Percentiles rank a stretch among this genome's conserved stretches.
Conservation (phyloP, 2,797 vertebrate genomes). For the Mycteria americana region DNA sequence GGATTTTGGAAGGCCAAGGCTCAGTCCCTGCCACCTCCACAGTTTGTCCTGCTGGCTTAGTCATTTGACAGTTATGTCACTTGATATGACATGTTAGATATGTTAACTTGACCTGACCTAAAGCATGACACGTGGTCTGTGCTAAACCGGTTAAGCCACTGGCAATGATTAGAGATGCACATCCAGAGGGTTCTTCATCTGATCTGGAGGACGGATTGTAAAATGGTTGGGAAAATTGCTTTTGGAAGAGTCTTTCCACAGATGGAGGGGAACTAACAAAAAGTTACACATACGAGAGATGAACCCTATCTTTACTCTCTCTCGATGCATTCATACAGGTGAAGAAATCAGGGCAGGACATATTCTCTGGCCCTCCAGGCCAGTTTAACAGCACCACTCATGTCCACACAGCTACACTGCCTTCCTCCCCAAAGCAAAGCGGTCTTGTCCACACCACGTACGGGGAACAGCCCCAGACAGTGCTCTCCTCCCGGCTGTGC, state of each 20-base stretch:
- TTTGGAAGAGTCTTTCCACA: background rate
- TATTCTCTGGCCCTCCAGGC: background rate
- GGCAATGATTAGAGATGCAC: background rate
- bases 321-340: background rate
- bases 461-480: accelerated
- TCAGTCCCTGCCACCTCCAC: background rate
- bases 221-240: background rate
- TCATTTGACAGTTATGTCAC: background rate
- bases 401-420: accelerated
- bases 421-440: background rate
- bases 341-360: background rate
- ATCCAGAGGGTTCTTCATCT: background rate
- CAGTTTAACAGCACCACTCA: background rate
- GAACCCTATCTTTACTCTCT: background rate
- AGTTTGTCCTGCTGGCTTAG: background rate
- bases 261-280: background rate
- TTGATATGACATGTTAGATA: background rate
- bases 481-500: background rate
- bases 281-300: background rate
- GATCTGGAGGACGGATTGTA: background rate
- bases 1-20: background rate
- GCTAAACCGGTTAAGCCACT: background rate
- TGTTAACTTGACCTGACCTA: background rate
- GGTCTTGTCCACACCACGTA: background rate
- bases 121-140: accelerated